Evolutionary conservation across 2,797 vertebrate species (phyloP).

Genomic region (Lateolabrax maculatus): DNA sequence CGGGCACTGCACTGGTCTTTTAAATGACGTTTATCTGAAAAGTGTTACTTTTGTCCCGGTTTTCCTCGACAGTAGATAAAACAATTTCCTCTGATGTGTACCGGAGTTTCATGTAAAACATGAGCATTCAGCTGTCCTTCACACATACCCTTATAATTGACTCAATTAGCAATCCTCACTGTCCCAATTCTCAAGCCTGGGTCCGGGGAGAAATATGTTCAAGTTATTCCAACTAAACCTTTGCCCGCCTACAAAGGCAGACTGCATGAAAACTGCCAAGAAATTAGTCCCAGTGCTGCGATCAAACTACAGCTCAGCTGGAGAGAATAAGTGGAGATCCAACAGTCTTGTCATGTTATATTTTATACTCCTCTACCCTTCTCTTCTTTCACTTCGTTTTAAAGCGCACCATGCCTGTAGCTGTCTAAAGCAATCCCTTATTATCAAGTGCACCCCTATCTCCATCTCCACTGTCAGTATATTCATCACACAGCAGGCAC

Average conservation of each 20-base stretch:
- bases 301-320: constrained; percentile 80
- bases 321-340: constrained; percentile 80
- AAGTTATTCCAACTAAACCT: constrained; percentile 78
- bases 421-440: constrained; percentile 75
- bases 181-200: constrained; percentile 64
- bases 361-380: constrained; percentile 62
- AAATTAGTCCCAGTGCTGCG: constrained; percentile 82
- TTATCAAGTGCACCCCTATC: constrained; percentile 66
- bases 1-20: too few species aligned
- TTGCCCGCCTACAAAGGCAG: constrained; percentile 76
- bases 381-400: constrained; percentile 62
- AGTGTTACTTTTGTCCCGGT: too few species aligned
- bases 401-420: constrained; percentile 65
- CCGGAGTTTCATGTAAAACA: constrained; percentile 54
- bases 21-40: too few species aligned
- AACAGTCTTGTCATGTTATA: constrained; percentile 82
- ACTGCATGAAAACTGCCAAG: constrained; percentile 76
- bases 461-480: constrained; percentile 64
- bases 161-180: constrained; percentile 72
- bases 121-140: constrained; percentile 62
- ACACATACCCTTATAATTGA: constrained; percentile 71
- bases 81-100: constrained; percentile 34
- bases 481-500: constrained; percentile 69
- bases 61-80: background rate
- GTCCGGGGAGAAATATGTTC: constrained; percentile 74